These are phyloP conservation scores for Bombus consobrinus DNA, from an alignment of 1,140 invertebrate genomes.

Conservation along the genomic window DNA sequence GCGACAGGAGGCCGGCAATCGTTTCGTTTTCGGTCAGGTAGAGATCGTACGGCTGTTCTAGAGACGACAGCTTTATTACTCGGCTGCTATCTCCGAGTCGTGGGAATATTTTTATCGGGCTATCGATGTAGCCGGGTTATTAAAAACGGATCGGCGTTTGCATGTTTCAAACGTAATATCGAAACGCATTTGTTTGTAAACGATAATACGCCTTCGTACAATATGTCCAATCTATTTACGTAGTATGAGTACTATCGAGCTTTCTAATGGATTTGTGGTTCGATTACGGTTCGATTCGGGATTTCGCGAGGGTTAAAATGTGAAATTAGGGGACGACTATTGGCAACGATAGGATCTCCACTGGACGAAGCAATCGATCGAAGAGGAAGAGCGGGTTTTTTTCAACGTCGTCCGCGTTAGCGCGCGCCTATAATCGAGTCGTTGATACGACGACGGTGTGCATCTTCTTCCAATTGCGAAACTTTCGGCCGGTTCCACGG, in stretches of 20 bases:
- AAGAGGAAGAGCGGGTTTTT: too few relatives aligned
- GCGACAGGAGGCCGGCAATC: neutral
- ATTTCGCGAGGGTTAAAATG: slow-evolving; percentile 9
- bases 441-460: slow-evolving; percentile 45
- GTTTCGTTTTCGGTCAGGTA: slow-evolving; percentile 26
- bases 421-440: slow-evolving; percentile 51
- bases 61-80: neutral
- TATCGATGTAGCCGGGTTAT: too few relatives aligned
- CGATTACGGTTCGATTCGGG: neutral
- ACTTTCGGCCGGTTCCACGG: slow-evolving; percentile 13
- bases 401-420: too few relatives aligned
- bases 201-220: too few relatives aligned
- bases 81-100: too few relatives aligned
- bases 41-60: neutral
- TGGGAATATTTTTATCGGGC: too few relatives aligned
- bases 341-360: neutral
- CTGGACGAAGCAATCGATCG: neutral
- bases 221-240: neutral
- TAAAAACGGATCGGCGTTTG: too few relatives aligned
- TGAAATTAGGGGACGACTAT: neutral
- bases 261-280: neutral
- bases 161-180: neutral
- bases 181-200: neutral
- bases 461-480: neutral
- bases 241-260: too few relatives aligned